Evolutionary conservation across 2,888 invertebrate species (phyloP).

Genomic region (Tachina grossa): DNA sequence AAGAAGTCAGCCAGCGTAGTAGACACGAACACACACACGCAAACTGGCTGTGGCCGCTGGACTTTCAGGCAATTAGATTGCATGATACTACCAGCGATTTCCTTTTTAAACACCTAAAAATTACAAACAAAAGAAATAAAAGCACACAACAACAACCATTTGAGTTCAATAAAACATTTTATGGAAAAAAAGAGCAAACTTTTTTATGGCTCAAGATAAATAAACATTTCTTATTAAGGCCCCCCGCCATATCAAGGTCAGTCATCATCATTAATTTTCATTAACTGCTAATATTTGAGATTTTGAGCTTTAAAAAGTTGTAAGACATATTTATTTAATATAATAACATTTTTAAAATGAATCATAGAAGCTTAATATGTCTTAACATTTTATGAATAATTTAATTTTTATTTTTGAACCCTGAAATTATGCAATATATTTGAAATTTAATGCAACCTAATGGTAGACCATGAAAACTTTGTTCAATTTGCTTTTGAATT

Average conservation of each 20-base stretch:
- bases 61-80: conserved; percentile 15
- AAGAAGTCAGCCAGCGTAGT: background rate
- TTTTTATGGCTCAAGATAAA: background rate
- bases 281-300: background rate
- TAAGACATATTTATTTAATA: background rate
- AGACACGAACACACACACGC: background rate
- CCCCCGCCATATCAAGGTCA: too few relatives aligned
- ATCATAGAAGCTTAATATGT: background rate
- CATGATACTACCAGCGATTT: conserved; percentile 39
- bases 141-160: background rate
- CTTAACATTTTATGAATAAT: conserved; percentile 1
- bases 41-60: background rate
- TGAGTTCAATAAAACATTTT: background rate
- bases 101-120: conserved; percentile 47
- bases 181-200: background rate
- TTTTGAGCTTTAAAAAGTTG: too few relatives aligned
- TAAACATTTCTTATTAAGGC: background rate
- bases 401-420: conserved; percentile 14
- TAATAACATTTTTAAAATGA: background rate
- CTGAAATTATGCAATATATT: conserved; percentile 56
- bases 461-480: background rate
- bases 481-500: background rate
- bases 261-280: background rate
- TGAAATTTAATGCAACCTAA: background rate
- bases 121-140: background rate